phyloP scores from a whole-genome alignment of 2,113 vertebrate genomes.

The Sphaerodactylus townsendi region DNA sequence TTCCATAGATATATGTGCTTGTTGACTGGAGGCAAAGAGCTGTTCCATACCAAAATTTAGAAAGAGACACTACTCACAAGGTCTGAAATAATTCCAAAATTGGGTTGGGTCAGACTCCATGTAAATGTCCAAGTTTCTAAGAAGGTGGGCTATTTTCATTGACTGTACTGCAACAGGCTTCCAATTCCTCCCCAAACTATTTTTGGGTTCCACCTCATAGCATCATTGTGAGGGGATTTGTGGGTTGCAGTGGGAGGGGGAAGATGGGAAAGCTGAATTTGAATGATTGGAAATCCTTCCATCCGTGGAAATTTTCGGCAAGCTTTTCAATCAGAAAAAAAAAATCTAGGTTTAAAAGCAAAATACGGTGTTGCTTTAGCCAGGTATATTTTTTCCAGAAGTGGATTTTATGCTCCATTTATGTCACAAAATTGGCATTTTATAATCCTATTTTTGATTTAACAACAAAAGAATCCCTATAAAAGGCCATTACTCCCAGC shows the following conservation, averaged over 20 bases:
- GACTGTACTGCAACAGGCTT: background rate
- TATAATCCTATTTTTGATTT: conserved; percentile 70
- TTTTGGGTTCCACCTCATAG: too few species aligned
- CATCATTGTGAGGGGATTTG: too few species aligned
- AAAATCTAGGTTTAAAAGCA: background rate
- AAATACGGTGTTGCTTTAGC: conserved; percentile 45
- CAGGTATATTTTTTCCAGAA: conserved; percentile 5
- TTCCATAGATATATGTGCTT: too few species aligned
- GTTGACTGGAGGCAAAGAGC: background rate
- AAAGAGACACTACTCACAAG: background rate
- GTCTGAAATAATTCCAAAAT: background rate
- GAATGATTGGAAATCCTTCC: too few species aligned
- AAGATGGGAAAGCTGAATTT: too few species aligned
- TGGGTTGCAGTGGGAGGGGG: too few species aligned
- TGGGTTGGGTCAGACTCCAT: background rate
- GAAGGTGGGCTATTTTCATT: too few species aligned
- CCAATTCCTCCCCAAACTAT: too few species aligned
- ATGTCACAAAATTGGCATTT: conserved; percentile 52
- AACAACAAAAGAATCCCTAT: conserved; percentile 72
- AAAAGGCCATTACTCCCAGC: conserved; percentile 75
- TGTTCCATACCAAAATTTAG: background rate
- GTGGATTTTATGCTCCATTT: conserved; percentile 52
- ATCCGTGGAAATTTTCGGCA: too few species aligned
- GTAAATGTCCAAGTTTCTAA: too few species aligned
- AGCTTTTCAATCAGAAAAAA: too few species aligned